A percentile compares a stretch with the other conserved stretches of the same genome.
Evolutionary conservation across 2,113 vertebrate species (phyloP).

Genomic region (Seriola rivoliana): DNA sequence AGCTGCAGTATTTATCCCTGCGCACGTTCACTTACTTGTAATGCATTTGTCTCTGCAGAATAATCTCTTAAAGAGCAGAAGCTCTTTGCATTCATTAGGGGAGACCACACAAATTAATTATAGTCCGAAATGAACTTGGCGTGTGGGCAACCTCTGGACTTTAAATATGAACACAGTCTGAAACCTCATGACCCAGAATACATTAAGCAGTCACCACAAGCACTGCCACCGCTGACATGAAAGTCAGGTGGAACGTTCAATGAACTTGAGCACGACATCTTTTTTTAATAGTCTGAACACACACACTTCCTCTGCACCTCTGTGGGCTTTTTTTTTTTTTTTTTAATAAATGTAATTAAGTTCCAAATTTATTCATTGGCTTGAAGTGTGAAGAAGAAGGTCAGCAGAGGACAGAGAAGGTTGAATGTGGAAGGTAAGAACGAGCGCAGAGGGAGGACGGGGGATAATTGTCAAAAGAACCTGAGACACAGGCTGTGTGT

Average conservation of each 20-base stretch:
- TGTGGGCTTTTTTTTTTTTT: constrained; percentile 32
- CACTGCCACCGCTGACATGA: constrained; percentile 13
- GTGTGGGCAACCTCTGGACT: neutral
- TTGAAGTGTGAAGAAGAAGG: constrained; percentile 41
- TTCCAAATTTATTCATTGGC: constrained; percentile 60
- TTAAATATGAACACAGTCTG: constrained; percentile 28
- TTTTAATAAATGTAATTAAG: constrained; percentile 61
- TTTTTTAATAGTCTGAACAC: constrained; percentile 66
- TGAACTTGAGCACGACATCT: constrained; percentile 51
- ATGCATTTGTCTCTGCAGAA: neutral
- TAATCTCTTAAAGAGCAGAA: neutral
- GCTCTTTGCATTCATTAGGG: constrained; percentile 16
- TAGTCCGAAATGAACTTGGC: neutral
- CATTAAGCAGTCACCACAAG: constrained; percentile 26
- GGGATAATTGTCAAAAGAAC: constrained; percentile 25
- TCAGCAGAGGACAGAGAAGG: constrained; percentile 61
- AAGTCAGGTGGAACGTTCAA: constrained; percentile 36
- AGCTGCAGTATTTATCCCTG: too few relatives aligned
- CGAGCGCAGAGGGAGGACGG: neutral
- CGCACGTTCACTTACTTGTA: neutral
- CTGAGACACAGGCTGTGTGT: constrained; percentile 28
- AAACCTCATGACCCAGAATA: constrained; percentile 24
- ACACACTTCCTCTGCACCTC: constrained; percentile 31
- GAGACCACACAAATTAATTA: neutral
- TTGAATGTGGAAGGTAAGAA: constrained; percentile 34